Percentiles rank a stretch among this genome's conserved stretches.
These are phyloP conservation scores for Pristionchus entomophagus DNA, from an alignment of 2,888 invertebrate species.

Conservation along the genomic window DNA sequence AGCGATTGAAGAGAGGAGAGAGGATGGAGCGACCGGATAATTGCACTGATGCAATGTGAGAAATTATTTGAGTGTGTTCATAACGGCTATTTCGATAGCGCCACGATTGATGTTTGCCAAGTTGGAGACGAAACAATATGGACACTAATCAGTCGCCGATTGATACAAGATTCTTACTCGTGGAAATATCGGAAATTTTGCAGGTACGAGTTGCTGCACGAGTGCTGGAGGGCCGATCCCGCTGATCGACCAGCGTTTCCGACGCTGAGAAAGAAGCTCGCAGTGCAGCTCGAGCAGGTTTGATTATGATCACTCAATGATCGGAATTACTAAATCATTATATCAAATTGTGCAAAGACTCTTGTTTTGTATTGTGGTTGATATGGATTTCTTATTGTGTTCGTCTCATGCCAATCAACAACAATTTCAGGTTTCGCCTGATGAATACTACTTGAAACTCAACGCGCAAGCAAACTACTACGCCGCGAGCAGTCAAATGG, in stretches of 20 bases:
- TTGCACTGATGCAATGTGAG: not conserved
- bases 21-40: conserved; percentile 22
- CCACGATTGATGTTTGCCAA: too few species aligned
- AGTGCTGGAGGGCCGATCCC: not conserved
- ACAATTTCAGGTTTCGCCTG: not conserved
- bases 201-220: not conserved
- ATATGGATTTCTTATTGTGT: too few species aligned
- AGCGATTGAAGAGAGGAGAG: not conserved
- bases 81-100: too few species aligned
- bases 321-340: too few species aligned
- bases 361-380: too few species aligned
- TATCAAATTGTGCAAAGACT: too few species aligned
- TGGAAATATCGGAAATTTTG: too few species aligned
- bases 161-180: too few species aligned
- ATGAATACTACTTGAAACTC: conserved; percentile 31
- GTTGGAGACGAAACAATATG: too few species aligned
- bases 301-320: not conserved
- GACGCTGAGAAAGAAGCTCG: not conserved
- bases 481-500: not conserved
- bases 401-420: too few species aligned
- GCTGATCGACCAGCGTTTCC: not conserved
- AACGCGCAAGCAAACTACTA: conserved; percentile 20
- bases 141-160: too few species aligned
- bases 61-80: too few species aligned
- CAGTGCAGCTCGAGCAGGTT: not conserved